Evolutionary conservation across 2,888 invertebrate genomes (phyloP), one percentile per base, ranked within the genome.

Genomic region (Epirrita christyi): DNA sequence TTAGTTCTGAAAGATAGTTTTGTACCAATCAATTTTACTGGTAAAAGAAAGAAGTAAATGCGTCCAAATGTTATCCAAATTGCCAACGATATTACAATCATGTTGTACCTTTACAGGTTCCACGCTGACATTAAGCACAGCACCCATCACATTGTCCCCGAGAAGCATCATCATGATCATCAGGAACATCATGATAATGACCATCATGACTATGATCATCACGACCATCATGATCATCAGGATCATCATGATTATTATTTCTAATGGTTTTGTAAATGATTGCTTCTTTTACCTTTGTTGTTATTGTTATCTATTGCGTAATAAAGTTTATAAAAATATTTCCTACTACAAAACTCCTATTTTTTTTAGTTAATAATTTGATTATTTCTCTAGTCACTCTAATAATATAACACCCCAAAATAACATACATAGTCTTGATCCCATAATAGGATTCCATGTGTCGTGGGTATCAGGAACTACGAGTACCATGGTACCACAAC

Each of bases 171-270:
- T 34, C 64, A 73, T 48, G 58, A 67, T 38, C 36, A n/a, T 36
- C n/a, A n/a, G n/a, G 13, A 29, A n/a, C 28, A 47, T 1, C 29
- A 11, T 37, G 13, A 50, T 7, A 64, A 83, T 83, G 70, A 92
- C 7, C 83, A 92, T 66, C 83, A 83, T 2, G 82, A 83, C 55
- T 85, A 81, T 62, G 76, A 81, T 32, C 75, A 93, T 92, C 46
- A 90, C 2, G 93, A 93, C 76, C 79, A 82, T 70, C 91, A 92
- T 73, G 78, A 80, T 70, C 91, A 47, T 14, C 36, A 56, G 51
- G 93, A 93, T 76, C 79, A 82, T 70, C 91, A 92, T 73, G 79
- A 80, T 6, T 45, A 47, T 14, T 38, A 56, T 56, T 56, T 55
- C 34, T 53, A 34, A 53, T 34, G 1, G 4, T 38, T 6, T 3